Conservation (phyloP, 2,113 vertebrate species). For the Hippotragus niger region DNA sequence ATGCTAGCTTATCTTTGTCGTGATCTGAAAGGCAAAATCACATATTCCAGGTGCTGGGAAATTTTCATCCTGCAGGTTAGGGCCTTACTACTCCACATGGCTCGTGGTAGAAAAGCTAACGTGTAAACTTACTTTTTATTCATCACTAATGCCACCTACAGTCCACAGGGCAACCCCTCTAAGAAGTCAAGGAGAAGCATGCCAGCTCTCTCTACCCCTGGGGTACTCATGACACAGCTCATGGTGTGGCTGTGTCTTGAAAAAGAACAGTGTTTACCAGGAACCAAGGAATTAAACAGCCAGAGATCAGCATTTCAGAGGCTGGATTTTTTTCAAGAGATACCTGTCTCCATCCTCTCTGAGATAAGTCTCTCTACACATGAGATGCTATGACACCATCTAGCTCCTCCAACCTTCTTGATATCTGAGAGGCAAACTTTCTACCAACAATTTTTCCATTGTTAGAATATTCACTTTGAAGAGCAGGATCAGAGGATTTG, state of each 20-base stretch:
- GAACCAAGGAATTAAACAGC: background rate
- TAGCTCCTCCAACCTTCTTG: background rate
- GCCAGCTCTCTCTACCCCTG: accelerated
- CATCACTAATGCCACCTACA: background rate
- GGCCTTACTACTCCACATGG: background rate
- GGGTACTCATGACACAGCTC: background rate
- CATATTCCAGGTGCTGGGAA: background rate
- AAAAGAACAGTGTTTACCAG: background rate
- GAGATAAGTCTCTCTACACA: background rate
- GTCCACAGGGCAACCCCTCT: background rate
- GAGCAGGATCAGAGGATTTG: background rate
- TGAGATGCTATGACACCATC: accelerated
- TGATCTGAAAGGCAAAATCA: background rate
- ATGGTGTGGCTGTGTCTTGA: background rate
- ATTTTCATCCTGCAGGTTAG: background rate
- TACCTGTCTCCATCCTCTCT: background rate
- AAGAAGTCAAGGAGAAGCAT: background rate
- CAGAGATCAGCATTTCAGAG: background rate
- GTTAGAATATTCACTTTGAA: background rate
- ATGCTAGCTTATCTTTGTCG: background rate
- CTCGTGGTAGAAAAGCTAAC: background rate
- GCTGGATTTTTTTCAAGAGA: background rate
- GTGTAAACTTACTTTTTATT: background rate
- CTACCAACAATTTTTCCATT: background rate
- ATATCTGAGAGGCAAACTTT: background rate